Evolutionary conservation across 2,888 invertebrate species (phyloP).

Genomic region (Schrankia costaestrigalis): DNA sequence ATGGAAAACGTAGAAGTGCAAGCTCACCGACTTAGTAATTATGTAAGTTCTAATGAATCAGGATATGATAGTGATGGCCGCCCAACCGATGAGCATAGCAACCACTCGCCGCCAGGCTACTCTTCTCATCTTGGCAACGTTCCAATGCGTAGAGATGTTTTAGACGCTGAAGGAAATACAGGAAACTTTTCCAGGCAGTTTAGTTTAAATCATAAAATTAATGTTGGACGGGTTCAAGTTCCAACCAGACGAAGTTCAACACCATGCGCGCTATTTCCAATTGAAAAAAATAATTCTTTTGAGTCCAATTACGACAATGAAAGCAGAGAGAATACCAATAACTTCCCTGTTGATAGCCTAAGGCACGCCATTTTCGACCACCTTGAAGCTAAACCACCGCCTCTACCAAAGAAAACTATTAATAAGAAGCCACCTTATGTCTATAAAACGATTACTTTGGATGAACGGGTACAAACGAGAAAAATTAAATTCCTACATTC

Average conservation of each 20-base stretch:
- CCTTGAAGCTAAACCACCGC: slow-evolving; percentile 67
- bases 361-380: slow-evolving; percentile 49
- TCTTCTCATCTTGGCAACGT: slow-evolving; percentile 65
- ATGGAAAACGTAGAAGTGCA: slow-evolving; percentile 80
- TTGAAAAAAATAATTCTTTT: slow-evolving; percentile 56
- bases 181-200: slow-evolving; percentile 66
- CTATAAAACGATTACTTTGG: slow-evolving; percentile 72
- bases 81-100: slow-evolving; percentile 77
- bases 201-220: slow-evolving; percentile 72
- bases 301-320: slow-evolving; percentile 62
- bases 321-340: slow-evolving; percentile 45
- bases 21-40: slow-evolving; percentile 84
- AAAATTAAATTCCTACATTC: slow-evolving; percentile 75
- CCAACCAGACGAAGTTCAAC: slow-evolving; percentile 72
- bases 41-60: slow-evolving; percentile 90
- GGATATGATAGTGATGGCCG: slow-evolving; percentile 90
- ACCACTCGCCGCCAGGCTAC: slow-evolving; percentile 78
- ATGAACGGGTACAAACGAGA: slow-evolving; percentile 74
- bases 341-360: slow-evolving; percentile 36
- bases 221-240: slow-evolving; percentile 63
- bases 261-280: slow-evolving; percentile 70
- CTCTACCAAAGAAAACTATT: slow-evolving; percentile 70
- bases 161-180: slow-evolving; percentile 52
- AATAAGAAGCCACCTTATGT: slow-evolving; percentile 67
- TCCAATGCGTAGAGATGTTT: slow-evolving; percentile 43